Base-by-base conservation (phyloP, 2,797 vertebrate species). In the Neopelma chrysocephalum region DNA sequence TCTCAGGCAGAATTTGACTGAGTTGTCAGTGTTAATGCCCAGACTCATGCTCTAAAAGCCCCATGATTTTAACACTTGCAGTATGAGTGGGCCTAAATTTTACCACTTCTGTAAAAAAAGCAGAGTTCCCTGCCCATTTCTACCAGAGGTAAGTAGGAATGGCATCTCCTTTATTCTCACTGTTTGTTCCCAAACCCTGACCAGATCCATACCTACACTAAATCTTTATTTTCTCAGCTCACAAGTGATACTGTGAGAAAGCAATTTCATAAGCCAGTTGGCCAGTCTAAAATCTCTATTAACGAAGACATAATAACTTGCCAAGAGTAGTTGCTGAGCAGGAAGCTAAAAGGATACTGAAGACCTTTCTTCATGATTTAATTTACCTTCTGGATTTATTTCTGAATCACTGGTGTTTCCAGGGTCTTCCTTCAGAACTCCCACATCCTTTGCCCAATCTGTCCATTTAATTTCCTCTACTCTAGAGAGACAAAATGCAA, bases 381-480 rank as follows among this genome's bases (percentile, higher is more conserved):
- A 78, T 93, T 98, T 96, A 98, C 98, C 97, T 92, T 95, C 78
- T 60, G 78, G 25, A 19, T 65, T 87, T 32, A 76, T 81, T 54
- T 95, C 97, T 18, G 89, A 94, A 54, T 87, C 82, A 38, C 32
- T 87, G 76, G 62, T 91, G 73, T 70, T 96, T 31, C 95, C 95
- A 8, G 98, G 98, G 7, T 98, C 98, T 75, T 98, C 98, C 26
- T 94, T 96, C 79, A 98, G 84, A 1, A 96, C 97, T 38, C 96
- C 96, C 47, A 97, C 45, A 0, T 97, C 97, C 80, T 98, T 96
- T 47, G 98, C 97, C 98, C 98, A 98, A 1, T 96, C 80, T 4
- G 96, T 93, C 98, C 98, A 98, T 64, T 98, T 97, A 68, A 98
- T 94, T 90, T 98, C 98, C 62, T 98, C 98, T 31, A 98, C 98